Base-by-base conservation (phyloP, 2,797 vertebrate species). In the Paramormyrops hopkinsi region DNA sequence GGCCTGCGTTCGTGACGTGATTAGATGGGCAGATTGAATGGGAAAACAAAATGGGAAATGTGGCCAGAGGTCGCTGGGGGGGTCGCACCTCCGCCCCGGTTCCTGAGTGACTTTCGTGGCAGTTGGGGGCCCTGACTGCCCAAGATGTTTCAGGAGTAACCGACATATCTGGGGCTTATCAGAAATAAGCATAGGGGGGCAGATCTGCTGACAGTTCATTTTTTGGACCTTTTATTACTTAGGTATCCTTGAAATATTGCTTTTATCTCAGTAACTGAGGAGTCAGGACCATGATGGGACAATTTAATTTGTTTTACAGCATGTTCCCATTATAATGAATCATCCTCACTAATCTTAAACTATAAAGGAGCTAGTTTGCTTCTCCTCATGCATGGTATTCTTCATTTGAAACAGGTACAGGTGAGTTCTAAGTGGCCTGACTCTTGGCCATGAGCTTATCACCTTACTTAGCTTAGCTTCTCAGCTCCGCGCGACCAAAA, bases 11-110 rank as follows among this genome's bases (percentile, higher is more conserved):
- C n/a, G 14, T 12, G 25, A 33, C 14, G 33, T 87, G 25, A 87
- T 87, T 87, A 87, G 51, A 59, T 56, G 85, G 85, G 14, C 53
- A 87, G 85, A 87, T n/a, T 87, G 29, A 87, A 59, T 37, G 12
- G 53, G 53, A 87, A 54, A 54, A 87, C 53, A 87, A 41, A 59
- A 87, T 54, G 85, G 85, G 29, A 54, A 86, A 6, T 14, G 48
- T 54, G 29, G 50, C 50, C 50, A 2, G 3, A n/a, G 9, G n/a
- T n/a, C 5, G 44, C 37, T 37, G 73, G 48, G 48, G 50, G 82
- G 50, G 51, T n/a, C 29, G 1, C 29, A 53, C 29, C 50, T 37
- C 53, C 0, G 2, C 17, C 53, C 85, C 7, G 14, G 14, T 50
- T 59, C 85, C 25, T 9, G 12, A 87, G 53, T 54, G 25, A 14